phyloP scores from a whole-genome alignment of 2,888 invertebrate genomes.

The Luffia ferchaultella region DNA sequence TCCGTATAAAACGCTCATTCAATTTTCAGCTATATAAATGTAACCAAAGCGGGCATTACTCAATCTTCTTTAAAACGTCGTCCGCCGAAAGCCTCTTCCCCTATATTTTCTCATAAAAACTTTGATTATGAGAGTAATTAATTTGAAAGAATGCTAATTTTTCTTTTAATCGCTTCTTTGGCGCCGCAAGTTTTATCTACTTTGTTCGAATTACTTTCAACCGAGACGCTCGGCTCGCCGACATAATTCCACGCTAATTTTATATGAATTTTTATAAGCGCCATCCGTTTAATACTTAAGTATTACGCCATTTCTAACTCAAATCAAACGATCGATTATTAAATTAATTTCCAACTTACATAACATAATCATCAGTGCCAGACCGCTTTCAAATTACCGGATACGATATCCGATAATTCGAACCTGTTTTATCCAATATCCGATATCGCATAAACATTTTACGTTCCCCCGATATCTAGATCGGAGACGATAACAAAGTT shows the following conservation, averaged over 20 bases:
- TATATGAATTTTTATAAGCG: background rate
- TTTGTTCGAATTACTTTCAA: conserved; percentile 61
- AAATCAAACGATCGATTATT: no score
- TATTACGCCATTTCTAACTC: no score
- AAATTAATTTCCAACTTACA: background rate
- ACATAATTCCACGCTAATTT: conserved; percentile 26
- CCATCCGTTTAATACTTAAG: no score
- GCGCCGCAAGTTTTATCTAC: conserved; percentile 60
- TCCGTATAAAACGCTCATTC: no score
- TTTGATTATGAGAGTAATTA: conserved; percentile 58
- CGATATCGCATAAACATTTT: no score
- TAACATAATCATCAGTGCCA: no score
- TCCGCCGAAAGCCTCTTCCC: conserved; percentile 11
- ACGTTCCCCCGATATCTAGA: no score
- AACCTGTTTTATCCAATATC: no score
- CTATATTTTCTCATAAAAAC: conserved; percentile 42
- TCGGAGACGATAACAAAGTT: no score
- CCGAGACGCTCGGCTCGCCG: conserved; percentile 31
- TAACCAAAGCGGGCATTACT: background rate
- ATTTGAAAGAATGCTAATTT: conserved; percentile 62
- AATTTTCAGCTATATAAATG: no score
- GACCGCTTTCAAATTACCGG: no score
- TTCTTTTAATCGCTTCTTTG: conserved; percentile 61
- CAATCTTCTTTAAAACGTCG: background rate
- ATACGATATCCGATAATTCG: no score